phyloP scores from a whole-genome alignment of 2,113 vertebrate species.

The Ardeotis arabs region DNA sequence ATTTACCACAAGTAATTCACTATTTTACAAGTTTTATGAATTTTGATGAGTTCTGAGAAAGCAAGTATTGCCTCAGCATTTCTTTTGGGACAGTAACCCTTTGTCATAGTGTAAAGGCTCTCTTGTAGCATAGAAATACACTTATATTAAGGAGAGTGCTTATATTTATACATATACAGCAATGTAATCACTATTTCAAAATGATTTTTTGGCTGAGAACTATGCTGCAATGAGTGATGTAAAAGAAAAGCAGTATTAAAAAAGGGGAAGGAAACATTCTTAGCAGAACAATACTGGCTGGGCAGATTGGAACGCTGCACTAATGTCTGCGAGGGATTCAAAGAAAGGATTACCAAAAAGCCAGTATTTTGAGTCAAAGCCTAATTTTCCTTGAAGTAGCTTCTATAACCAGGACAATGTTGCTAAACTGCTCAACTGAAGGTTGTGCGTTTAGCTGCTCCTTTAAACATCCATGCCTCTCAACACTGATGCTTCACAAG shows the following conservation, averaged over 20 bases:
- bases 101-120: not conserved
- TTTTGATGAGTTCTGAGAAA: not conserved
- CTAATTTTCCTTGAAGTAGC: not conserved
- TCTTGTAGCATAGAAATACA: not conserved
- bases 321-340: not conserved
- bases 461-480: not conserved
- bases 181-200: not conserved
- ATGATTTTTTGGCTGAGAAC: not conserved
- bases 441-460: not conserved
- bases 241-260: not conserved
- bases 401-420: not conserved
- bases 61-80: not conserved
- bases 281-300: not conserved
- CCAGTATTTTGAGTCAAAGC: not conserved
- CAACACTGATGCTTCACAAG: not conserved
- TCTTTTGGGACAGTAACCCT: not conserved
- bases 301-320: not conserved
- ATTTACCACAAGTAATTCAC: not conserved
- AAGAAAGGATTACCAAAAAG: not conserved
- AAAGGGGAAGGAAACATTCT: not conserved
- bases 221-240: not conserved
- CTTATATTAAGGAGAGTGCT: not conserved
- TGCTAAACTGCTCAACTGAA: not conserved
- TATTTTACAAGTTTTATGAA: not conserved
- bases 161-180: not conserved